Base-by-base conservation (phyloP, 1,140 invertebrate genomes). In the Microplitis demolitor region DNA sequence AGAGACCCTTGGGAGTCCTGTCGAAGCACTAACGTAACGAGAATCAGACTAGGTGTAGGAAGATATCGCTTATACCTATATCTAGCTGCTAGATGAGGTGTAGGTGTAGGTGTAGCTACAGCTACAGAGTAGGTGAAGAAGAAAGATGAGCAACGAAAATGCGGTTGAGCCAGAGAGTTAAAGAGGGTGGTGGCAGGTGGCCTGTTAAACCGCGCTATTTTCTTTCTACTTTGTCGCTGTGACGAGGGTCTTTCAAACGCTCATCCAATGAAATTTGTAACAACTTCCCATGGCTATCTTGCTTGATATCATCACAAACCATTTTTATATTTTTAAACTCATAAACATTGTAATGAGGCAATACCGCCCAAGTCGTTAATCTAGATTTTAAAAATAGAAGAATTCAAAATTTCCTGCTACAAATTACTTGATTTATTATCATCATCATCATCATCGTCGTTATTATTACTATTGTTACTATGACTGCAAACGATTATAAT, bases 101-200 rank as follows among this genome's bases (percentile, higher is more conserved):
- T 45, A 45, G 6, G 11, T 45, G 6, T 45, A 9, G 6, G 11
- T 3, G 39, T 45, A 45, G 2, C 0, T 24, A 3, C 6, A 24
- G 53, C 0, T 16, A 62, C 60, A 60, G 60, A 39, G 34, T 35
- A 62, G 35, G 3, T 13, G 35, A 13, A 14, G 60, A 24, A 34
- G 24, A 61, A 61, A 62, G n/a, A 62, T 35, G 60, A 62, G 60
- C 60, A 62, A 62, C 34, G 60, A 14, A 62, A 62, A 62, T n/a
- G 60, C 35, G 60, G 60, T 62, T 11, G 13, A 37, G 33, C 11
- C 33, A 62, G 34, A 33, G 31, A 14, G 53, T 24, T 14, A 54
- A n/a, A 14, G 53, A 24, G 53, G 53, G 53, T 16, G 60, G 60
- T 35, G 35, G 33, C 60, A 62, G 60, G 34, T 62, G 60, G 33